Evolutionary conservation across 2,888 invertebrate species (phyloP), one percentile per base, ranked within the genome.

Genomic region (Scotopteryx bipunctaria): DNA sequence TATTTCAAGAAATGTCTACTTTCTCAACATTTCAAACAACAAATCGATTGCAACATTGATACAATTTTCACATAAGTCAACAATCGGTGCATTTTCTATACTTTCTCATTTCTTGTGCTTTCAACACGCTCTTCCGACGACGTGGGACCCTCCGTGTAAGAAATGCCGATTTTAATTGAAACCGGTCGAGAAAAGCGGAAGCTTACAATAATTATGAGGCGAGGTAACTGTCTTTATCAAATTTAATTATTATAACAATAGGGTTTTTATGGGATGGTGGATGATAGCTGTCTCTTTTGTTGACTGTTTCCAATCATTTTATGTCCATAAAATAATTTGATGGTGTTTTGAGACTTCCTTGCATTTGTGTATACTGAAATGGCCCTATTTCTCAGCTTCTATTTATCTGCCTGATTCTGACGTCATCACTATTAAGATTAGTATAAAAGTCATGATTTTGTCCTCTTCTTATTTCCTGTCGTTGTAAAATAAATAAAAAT

Each of bases 81-180:
- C 27, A 46, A 37, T 14, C 36, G 33, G 42, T 43, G 25, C 27
- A 53, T 19, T 52, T 48, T 54, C 44, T 53, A 44, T 40, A 49
- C 54, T 59, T 57, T 57, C 59, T 47, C 32, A 35, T 72, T 67
- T 69, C 69, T 67, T 65, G 62, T 66, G 54, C 53, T 67, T 66
- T 66, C 69, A 72, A 69, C 64, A 51, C 54, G 43, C 49, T 70
- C 77, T 83, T 84, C 83, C 83, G 79, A 77, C 66, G 46, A 74
- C 75, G 83, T 79, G 81, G 62, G 78, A 81, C 68, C 64, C 61
- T 61, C 43, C 48, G 46, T 55, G 47, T 64, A 78, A 81, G 84
- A 80, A 82, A 74, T 69, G 66, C 58, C n/a, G 15, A 11, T 69
- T 73, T 76, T 78, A 71, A 55, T 57, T 50, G 42, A 42, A 47